A percentile compares a stretch with the other conserved stretches of the same genome.
Conservation (phyloP, 2,113 vertebrate species). For the Centropus unirufus region DNA sequence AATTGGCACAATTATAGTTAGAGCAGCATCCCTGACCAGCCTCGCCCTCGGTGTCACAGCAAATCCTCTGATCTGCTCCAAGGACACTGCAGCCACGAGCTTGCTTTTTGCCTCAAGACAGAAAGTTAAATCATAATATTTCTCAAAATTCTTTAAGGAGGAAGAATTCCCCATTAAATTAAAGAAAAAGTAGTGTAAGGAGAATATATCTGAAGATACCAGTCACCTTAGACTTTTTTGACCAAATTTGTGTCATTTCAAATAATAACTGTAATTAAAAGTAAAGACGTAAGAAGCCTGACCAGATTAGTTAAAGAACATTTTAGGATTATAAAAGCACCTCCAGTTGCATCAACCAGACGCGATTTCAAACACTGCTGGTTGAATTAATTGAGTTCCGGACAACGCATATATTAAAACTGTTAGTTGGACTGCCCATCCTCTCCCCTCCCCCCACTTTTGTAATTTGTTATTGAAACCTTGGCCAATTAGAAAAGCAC, state of each 20-base stretch:
- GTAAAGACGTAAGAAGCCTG: constrained; percentile 17
- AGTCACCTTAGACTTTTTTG: not conserved
- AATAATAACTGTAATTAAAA: constrained; percentile 59
- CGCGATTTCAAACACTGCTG: constrained; percentile 42
- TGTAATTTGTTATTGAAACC: constrained; percentile 50
- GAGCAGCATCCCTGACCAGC: not conserved
- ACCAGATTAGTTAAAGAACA: constrained; percentile 54
- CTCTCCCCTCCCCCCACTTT: not conserved
- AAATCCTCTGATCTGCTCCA: not conserved
- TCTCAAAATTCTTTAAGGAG: not conserved
- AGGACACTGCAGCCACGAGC: not conserved
- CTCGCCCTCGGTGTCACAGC: not conserved
- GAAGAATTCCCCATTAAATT: not conserved
- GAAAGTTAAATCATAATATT: not conserved
- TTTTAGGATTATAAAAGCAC: constrained; percentile 57
- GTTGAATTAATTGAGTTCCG: constrained; percentile 58
- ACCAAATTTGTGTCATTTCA: constrained; percentile 15
- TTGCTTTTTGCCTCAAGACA: not conserved
- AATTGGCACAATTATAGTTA: not conserved
- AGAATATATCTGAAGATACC: not conserved
- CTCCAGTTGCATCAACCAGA: constrained; percentile 51
- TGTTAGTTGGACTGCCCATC: not conserved
- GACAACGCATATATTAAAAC: constrained; percentile 39
- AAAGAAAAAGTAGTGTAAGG: not conserved
- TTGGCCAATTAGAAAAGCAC: constrained; percentile 52